Evolutionary conservation across 2,797 vertebrate genomes (phyloP).

Genomic region (Halcyon chelicuti): DNA sequence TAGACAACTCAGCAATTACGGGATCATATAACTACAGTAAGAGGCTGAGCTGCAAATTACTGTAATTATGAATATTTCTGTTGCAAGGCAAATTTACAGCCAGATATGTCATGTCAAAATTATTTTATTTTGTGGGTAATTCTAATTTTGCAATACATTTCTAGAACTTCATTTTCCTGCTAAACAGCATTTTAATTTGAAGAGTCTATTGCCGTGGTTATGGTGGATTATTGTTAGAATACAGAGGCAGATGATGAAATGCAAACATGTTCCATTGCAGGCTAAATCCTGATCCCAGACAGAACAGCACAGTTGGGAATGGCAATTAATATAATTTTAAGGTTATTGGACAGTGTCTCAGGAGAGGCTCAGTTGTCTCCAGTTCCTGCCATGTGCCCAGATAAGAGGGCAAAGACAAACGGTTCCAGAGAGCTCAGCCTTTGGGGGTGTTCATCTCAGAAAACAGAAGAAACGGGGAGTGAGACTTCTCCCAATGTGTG

Average conservation of each 20-base stretch:
- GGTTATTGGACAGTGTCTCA: background rate
- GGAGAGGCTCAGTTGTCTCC: background rate
- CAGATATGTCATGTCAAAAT: conserved; percentile 67
- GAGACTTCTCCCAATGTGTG: accelerated
- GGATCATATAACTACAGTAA: conserved; percentile 63
- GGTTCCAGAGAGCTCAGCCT: background rate
- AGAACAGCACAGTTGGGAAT: background rate
- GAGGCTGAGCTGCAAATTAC: conserved; percentile 70
- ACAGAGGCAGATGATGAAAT: conserved; percentile 24
- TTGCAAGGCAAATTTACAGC: conserved; percentile 67
- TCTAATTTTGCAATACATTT: conserved; percentile 65
- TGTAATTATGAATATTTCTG: conserved; percentile 70
- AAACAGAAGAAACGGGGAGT: background rate
- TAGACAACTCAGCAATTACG: conserved; percentile 62
- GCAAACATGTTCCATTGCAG: background rate
- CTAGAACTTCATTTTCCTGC: conserved; percentile 65
- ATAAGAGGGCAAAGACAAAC: background rate
- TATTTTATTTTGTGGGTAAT: conserved; percentile 66
- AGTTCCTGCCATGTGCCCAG: background rate
- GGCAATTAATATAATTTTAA: background rate
- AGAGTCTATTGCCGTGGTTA: conserved; percentile 25
- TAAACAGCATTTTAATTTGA: conserved; percentile 65
- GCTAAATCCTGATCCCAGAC: conserved; percentile 6
- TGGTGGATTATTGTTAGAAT: conserved; percentile 43
- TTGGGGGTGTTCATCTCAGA: background rate